phyloP scores from a whole-genome alignment of 2,113 vertebrate species.

The Ochotona princeps region DNA sequence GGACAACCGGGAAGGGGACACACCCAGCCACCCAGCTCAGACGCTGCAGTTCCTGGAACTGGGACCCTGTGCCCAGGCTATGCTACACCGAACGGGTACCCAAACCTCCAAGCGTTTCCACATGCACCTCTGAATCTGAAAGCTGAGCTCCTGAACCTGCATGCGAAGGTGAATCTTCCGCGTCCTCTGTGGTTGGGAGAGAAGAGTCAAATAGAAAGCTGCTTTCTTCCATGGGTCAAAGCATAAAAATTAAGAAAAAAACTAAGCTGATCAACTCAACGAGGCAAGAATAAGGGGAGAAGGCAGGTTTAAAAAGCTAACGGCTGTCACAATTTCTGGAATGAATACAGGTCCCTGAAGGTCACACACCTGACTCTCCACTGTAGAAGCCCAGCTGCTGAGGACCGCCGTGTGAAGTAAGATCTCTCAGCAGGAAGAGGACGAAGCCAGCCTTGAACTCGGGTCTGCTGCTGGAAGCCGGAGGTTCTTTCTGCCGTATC shows the following conservation, averaged over 20 bases:
- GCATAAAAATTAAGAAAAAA: constrained; percentile 50
- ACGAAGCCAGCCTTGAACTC: neutral
- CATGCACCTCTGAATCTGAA: neutral
- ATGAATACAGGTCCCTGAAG: neutral
- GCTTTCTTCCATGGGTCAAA: constrained; percentile 17
- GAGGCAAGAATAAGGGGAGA: neutral
- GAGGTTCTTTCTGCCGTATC: neutral
- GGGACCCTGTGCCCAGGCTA: rapidly evolving
- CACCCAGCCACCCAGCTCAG: rapidly evolving
- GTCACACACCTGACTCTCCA: neutral
- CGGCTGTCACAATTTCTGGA: neutral
- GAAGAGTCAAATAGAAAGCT: constrained; percentile 29
- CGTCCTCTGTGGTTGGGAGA: neutral
- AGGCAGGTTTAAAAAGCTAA: neutral
- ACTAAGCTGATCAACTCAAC: neutral
- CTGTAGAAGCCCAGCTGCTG: neutral
- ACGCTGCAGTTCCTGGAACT: rapidly evolving
- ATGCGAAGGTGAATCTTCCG: neutral
- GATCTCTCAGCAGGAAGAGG: neutral
- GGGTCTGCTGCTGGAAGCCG: neutral
- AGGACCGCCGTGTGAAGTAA: neutral
- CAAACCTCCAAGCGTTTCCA: neutral
- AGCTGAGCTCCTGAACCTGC: neutral
- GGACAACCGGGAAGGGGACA: rapidly evolving
- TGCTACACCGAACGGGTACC: rapidly evolving